Evolutionary conservation across 2,113 vertebrate genomes (phyloP).

Genomic region (Ictalurus punctatus): DNA sequence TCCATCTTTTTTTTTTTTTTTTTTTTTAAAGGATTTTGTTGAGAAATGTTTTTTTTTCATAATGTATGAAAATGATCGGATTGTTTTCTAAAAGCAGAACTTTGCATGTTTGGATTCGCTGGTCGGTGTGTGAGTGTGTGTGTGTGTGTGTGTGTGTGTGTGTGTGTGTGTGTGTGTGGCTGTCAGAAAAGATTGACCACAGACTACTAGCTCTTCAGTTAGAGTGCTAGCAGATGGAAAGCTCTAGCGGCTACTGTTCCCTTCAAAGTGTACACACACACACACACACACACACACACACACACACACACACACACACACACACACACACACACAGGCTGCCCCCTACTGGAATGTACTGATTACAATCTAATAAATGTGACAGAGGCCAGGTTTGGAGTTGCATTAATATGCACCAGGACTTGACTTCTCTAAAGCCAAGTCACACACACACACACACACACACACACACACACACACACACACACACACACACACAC

Average conservation of each 20-base stretch:
- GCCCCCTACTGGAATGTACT: not conserved
- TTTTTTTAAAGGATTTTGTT: too few relatives aligned
- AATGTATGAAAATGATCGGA: too few relatives aligned
- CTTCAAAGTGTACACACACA: not conserved
- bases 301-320: conserved; percentile 12
- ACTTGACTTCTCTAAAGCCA: not conserved
- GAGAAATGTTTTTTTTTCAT: too few relatives aligned
- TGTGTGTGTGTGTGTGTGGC: conserved; percentile 5
- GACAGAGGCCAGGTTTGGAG: not conserved
- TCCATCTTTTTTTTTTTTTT: too few relatives aligned
- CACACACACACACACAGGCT: not conserved
- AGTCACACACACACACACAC: not conserved
- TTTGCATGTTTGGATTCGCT: too few relatives aligned
- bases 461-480: not conserved
- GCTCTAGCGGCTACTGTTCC: not conserved
- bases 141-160: conserved; percentile 28
- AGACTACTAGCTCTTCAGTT: conserved; percentile 1
- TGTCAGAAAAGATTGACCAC: conserved; percentile 24
- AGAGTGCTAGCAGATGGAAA: conserved; percentile 20
- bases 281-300: conserved; percentile 14
- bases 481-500: conserved; percentile 8
- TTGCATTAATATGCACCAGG: not conserved
- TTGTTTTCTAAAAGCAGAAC: too few relatives aligned
- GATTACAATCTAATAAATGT: not conserved
- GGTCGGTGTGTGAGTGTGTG: not conserved